These are phyloP conservation scores for Caenorhabditis sp. DNA, from an alignment of 2,888 invertebrate genomes.

Conservation along the genomic window DNA sequence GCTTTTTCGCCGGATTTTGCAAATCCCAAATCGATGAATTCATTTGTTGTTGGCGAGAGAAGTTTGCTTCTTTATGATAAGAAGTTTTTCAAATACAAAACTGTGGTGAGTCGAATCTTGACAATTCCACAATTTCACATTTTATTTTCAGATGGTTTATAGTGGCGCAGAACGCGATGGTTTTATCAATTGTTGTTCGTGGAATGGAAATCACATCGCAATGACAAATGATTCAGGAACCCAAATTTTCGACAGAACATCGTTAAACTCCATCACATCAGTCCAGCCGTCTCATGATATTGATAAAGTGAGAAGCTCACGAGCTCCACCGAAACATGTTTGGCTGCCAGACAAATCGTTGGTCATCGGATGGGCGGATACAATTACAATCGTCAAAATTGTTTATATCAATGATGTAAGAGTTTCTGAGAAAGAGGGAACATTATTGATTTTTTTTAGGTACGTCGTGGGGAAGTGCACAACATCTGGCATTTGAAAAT, in stretches of 20 bases:
- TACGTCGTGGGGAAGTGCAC: slow-evolving; percentile 39
- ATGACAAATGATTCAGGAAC: slow-evolving; percentile 71
- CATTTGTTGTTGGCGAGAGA: slow-evolving; percentile 61
- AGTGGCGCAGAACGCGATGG: slow-evolving; percentile 67
- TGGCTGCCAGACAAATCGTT: slow-evolving; percentile 59
- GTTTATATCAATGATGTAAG: slow-evolving; percentile 15
- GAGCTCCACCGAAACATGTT: slow-evolving; percentile 60
- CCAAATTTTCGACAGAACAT: slow-evolving; percentile 57
- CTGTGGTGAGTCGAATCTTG: slow-evolving; percentile 31
- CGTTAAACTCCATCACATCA: slow-evolving; percentile 39
- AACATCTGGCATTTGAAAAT: slow-evolving; percentile 47
- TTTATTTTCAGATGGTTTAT: slow-evolving; percentile 54
- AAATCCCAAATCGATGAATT: slow-evolving; percentile 39
- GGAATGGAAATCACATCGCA: slow-evolving; percentile 61
- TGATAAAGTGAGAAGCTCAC: slow-evolving; percentile 51
- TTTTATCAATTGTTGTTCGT: slow-evolving; percentile 60
- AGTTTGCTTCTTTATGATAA: slow-evolving; percentile 62
- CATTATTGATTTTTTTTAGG: too few species aligned
- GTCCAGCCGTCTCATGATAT: slow-evolving; percentile 61
- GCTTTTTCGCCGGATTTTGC: slow-evolving; percentile 62
- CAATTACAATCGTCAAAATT: slow-evolving; percentile 55
- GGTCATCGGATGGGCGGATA: slow-evolving; percentile 69
- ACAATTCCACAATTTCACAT: neutral
- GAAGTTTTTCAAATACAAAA: slow-evolving; percentile 58
- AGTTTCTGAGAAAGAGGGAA: slow-evolving; percentile 5